Evolutionary conservation across 2,113 vertebrate species (phyloP).

Genomic region (Triplophysa siluroides): DNA sequence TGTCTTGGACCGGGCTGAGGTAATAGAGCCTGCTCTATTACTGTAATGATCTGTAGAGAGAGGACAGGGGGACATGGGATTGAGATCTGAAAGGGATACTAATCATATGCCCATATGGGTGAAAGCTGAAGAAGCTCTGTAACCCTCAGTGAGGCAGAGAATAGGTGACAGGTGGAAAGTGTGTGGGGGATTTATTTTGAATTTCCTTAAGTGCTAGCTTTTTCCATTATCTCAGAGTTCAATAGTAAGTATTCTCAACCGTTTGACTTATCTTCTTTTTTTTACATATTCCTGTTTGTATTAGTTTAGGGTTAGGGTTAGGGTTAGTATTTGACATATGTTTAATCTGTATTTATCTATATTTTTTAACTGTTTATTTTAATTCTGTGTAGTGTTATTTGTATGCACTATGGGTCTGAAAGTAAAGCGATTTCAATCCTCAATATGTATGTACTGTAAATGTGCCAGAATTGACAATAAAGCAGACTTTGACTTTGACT

Average conservation of each 20-base stretch:
- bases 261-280: too few species aligned
- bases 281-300: too few species aligned
- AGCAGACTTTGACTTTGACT: too few species aligned
- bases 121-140: slow-evolving; percentile 6
- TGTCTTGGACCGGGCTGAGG: slow-evolving; percentile 51
- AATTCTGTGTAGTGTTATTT: too few species aligned
- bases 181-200: background rate
- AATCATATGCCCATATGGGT: slow-evolving; percentile 65
- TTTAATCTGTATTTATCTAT: too few species aligned
- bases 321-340: too few species aligned
- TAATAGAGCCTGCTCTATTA: slow-evolving; percentile 75
- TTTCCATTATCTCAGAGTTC: background rate
- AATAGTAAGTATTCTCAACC: background rate
- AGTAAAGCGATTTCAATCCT: too few species aligned
- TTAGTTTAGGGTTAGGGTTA: too few species aligned
- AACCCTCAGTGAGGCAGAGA: background rate
- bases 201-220: background rate
- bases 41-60: slow-evolving; percentile 73
- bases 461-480: too few species aligned
- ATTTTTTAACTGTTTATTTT: too few species aligned
- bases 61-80: slow-evolving; percentile 55
- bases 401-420: too few species aligned
- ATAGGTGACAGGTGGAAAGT: background rate
- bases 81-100: slow-evolving; percentile 61
- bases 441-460: too few species aligned